Evolutionary conservation across 1,140 invertebrate species (phyloP).

Genomic region (Triops cancriformis): DNA sequence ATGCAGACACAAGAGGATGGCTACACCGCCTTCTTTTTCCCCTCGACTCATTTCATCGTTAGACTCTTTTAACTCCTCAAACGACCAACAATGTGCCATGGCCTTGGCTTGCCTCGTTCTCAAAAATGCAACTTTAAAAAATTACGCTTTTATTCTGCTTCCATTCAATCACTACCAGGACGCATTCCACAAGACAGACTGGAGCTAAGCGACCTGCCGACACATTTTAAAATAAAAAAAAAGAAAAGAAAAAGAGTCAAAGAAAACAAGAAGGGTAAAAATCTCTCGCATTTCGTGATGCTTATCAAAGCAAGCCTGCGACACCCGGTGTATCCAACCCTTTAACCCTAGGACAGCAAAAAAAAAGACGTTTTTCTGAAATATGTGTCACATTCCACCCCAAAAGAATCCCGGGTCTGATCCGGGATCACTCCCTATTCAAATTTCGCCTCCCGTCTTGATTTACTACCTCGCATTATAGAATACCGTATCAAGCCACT

Average conservation of each 20-base stretch:
- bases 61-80: neutral
- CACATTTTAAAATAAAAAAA: neutral
- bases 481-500: conserved; percentile 10
- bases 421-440: neutral
- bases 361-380: neutral
- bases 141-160: neutral
- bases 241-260: neutral
- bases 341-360: neutral
- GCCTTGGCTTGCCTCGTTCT: neutral
- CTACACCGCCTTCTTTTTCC: neutral
- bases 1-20: neutral
- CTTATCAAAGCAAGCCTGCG: neutral
- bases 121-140: neutral
- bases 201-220: neutral
- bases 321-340: neutral
- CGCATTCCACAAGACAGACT: neutral
- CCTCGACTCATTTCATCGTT: neutral
- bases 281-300: neutral
- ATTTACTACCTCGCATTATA: conserved; percentile 6
- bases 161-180: neutral
- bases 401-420: neutral
- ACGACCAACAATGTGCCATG: neutral
- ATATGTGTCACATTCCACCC: conserved; percentile 11
- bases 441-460: neutral
- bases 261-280: neutral